These are phyloP conservation scores for Torymus tubicola DNA, from an alignment of 2,888 invertebrate species.

Conservation along the genomic window DNA sequence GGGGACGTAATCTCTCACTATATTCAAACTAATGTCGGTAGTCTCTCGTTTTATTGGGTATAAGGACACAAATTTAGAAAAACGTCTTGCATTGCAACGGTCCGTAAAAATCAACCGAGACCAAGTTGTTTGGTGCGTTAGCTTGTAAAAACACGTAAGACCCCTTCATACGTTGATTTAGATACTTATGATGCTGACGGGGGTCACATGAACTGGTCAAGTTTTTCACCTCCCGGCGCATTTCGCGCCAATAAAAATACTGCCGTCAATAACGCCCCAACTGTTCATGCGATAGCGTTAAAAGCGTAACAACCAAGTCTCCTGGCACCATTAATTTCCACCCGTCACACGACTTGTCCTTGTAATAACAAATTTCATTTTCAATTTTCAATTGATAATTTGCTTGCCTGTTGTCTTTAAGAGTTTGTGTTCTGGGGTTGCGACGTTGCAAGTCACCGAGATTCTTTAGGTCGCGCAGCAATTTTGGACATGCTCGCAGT, in stretches of 20 bases:
- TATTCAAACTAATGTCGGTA: neutral
- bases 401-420: too few species aligned
- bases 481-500: too few species aligned
- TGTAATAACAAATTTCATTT: too few species aligned
- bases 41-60: slow-evolving; percentile 9
- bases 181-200: slow-evolving; percentile 10
- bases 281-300: neutral
- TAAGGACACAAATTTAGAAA: neutral
- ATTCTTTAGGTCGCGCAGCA: too few species aligned
- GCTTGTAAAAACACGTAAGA: neutral
- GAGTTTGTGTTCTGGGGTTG: too few species aligned
- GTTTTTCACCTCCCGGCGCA: neutral
- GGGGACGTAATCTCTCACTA: neutral
- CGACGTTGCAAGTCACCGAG: too few species aligned
- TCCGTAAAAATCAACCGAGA: slow-evolving; percentile 3
- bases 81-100: slow-evolving; percentile 1
- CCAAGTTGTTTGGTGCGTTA: neutral
- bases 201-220: neutral
- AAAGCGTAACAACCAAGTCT: neutral
- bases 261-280: neutral
- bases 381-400: too few species aligned
- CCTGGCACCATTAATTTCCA: neutral
- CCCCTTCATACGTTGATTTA: slow-evolving; percentile 15
- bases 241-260: slow-evolving; percentile 17
- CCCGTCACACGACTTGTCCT: too few species aligned